Percentiles rank a stretch among this genome's conserved stretches.
Evolutionary conservation across 2,797 vertebrate species (phyloP).

Genomic region (Anolis apletophallus): DNA sequence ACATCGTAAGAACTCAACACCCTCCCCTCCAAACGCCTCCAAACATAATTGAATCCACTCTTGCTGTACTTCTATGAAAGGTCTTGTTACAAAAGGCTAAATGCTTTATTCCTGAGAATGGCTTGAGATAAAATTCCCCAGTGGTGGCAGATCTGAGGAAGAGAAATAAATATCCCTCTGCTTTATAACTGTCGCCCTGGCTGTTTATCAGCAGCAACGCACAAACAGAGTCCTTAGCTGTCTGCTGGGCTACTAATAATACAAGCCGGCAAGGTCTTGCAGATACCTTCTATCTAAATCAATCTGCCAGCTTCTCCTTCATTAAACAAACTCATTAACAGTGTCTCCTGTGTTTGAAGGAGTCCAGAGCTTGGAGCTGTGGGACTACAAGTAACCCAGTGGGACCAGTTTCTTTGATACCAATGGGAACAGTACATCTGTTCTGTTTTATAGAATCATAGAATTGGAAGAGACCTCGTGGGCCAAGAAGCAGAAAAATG

Average conservation of each 20-base stretch:
- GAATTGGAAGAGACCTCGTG: no score
- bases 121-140: constrained; percentile 73
- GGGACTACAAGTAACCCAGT: not conserved
- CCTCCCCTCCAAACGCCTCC: not conserved
- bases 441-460: no score
- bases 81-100: constrained; percentile 69
- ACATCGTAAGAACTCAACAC: constrained; percentile 25
- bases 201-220: constrained; percentile 69
- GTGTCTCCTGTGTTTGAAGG: constrained; percentile 36
- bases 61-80: constrained; percentile 59
- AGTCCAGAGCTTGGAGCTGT: not conserved
- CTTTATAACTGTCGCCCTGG: constrained; percentile 62
- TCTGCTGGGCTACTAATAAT: constrained; percentile 72
- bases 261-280: constrained; percentile 66
- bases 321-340: constrained; percentile 68
- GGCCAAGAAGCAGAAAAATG: no score
- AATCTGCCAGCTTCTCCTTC: constrained; percentile 57
- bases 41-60: constrained; percentile 70
- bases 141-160: constrained; percentile 56
- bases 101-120: constrained; percentile 73
- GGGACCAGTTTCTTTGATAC: no score
- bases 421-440: no score
- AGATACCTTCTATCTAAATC: constrained; percentile 68
- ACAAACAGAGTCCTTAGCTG: constrained; percentile 68
- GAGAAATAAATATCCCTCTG: constrained; percentile 73